Conservation (phyloP, 2,113 vertebrate species). For the Microtus oregoni region DNA sequence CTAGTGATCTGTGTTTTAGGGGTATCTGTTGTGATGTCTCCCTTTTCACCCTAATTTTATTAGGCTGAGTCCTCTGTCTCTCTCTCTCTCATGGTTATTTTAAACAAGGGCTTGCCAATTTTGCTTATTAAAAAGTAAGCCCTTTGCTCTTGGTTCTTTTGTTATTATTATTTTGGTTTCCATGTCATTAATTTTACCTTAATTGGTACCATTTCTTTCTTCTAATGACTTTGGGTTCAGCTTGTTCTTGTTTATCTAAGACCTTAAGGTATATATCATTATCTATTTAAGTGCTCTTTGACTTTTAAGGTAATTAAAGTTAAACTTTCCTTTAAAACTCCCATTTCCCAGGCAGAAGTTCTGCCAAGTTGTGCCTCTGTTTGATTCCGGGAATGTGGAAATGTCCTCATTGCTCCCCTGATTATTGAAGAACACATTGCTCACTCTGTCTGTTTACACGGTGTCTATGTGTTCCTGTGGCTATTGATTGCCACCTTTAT, state of each 20-base stretch:
- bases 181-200: neutral
- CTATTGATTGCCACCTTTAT: neutral
- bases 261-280: neutral
- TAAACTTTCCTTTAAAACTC: neutral
- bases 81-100: no score
- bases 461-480: neutral
- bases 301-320: neutral
- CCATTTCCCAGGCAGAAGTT: neutral
- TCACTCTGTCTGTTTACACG: neutral
- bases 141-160: neutral
- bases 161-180: neutral
- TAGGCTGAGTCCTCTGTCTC: no score
- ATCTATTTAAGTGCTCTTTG: neutral
- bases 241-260: neutral
- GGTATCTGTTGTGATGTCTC: neutral
- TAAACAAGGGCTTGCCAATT: neutral
- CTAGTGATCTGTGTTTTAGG: neutral
- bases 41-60: no score
- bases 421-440: neutral
- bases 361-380: neutral
- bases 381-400: neutral
- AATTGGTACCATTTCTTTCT: neutral
- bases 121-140: neutral
- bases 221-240: neutral
- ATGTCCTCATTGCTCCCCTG: neutral